Conservation (phyloP, 2,888 invertebrate genomes). For the Junonia oenone region DNA sequence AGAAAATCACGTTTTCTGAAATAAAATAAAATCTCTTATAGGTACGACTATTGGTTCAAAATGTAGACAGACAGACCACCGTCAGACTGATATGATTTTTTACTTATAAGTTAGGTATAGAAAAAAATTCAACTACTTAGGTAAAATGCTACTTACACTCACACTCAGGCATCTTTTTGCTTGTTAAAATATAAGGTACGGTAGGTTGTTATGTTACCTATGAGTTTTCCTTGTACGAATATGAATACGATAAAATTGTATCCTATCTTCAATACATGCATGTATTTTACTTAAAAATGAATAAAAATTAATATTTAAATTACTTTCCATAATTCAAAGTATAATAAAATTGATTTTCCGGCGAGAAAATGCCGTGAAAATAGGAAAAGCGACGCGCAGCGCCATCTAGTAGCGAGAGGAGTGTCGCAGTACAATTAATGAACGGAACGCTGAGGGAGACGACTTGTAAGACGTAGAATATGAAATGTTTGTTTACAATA, state of each 20-base stretch:
- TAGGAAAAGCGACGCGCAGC: slow-evolving; percentile 46
- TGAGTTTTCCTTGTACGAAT: not conserved
- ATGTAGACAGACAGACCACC: no score
- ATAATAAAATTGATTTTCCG: not conserved
- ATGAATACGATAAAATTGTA: not conserved
- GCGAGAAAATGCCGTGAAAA: slow-evolving; percentile 50
- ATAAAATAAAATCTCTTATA: no score
- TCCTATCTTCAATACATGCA: no score
- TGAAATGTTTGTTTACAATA: not conserved
- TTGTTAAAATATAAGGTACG: no score
- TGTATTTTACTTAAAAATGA: not conserved
- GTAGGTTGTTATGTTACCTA: no score
- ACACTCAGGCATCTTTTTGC: no score
- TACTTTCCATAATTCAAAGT: not conserved
- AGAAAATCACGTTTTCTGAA: no score
- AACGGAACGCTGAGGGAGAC: not conserved
- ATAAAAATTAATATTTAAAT: not conserved
- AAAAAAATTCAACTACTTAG: no score
- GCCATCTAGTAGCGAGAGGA: slow-evolving; percentile 69
- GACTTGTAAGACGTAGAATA: not conserved
- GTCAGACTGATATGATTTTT: no score
- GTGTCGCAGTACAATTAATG: not conserved
- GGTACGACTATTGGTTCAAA: no score
- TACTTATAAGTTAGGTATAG: no score
- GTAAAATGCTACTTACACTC: no score